Conservation (phyloP, 1,140 invertebrate genomes). For the Neuroterus valhalla region DNA sequence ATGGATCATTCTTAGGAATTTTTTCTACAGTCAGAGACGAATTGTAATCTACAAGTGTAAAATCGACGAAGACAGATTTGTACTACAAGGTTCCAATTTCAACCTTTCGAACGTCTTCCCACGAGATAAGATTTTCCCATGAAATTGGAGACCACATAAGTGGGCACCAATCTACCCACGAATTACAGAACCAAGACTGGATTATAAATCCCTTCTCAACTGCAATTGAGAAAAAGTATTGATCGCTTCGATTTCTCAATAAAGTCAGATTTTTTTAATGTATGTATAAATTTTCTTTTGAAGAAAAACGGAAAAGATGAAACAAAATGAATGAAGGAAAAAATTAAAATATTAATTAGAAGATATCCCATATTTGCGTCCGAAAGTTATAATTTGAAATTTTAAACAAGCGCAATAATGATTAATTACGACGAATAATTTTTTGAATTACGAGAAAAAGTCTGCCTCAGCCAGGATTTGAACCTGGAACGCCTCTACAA, state of each 20-base stretch:
- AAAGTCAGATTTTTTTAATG: background rate
- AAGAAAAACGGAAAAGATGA: background rate
- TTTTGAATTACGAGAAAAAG: too few species aligned
- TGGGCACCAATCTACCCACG: slow-evolving; percentile 20
- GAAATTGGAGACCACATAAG: slow-evolving; percentile 27
- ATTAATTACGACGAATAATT: too few species aligned
- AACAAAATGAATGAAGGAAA: background rate
- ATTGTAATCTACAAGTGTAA: background rate
- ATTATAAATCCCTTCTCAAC: slow-evolving; percentile 12
- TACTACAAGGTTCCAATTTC: slow-evolving; percentile 15
- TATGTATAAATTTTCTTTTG: background rate
- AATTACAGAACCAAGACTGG: slow-evolving; percentile 20
- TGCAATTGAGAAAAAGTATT: slow-evolving; percentile 13
- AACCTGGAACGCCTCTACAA: too few species aligned
- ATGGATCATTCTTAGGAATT: too few species aligned
- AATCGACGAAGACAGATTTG: slow-evolving; percentile 14
- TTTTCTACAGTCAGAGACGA: too few species aligned
- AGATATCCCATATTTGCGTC: too few species aligned
- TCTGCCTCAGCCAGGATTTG: too few species aligned
- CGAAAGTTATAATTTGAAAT: too few species aligned
- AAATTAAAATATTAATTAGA: background rate
- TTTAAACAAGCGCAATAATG: too few species aligned
- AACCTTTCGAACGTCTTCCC: slow-evolving; percentile 23
- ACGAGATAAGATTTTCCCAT: slow-evolving; percentile 21
- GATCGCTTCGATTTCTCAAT: slow-evolving; percentile 10